A percentile compares a stretch with the other conserved stretches of the same genome.
These are phyloP conservation scores for Globodera rostochiensis DNA, from an alignment of 1,140 invertebrate genomes.

Conservation along the genomic window DNA sequence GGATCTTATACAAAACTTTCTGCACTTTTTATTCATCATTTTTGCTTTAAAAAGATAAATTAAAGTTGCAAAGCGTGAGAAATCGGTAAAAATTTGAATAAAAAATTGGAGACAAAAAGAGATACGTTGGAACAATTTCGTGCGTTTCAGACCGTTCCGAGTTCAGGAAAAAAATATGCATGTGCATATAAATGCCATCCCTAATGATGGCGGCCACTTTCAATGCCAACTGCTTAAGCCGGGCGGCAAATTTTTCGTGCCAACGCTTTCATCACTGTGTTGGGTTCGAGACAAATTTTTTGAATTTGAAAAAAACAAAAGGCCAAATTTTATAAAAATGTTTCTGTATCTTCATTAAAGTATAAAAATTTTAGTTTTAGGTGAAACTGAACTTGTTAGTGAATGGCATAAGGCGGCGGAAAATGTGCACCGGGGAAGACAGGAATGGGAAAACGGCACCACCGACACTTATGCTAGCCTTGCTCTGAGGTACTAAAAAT, in stretches of 20 bases:
- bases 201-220: constrained; percentile 51
- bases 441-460: constrained; percentile 45
- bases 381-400: constrained; percentile 44
- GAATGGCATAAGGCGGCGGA: constrained; percentile 47
- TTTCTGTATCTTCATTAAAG: background rate
- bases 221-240: constrained; percentile 49
- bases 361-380: background rate
- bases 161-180: too few relatives aligned
- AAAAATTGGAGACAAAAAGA: too few relatives aligned
- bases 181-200: too few relatives aligned
- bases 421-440: constrained; percentile 32
- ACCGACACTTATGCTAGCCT: constrained; percentile 40
- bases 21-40: too few relatives aligned
- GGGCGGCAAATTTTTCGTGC: constrained; percentile 33
- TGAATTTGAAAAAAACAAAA: background rate
- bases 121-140: too few relatives aligned
- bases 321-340: too few relatives aligned
- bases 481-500: constrained; percentile 33
- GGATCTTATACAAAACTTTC: too few relatives aligned
- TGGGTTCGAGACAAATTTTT: constrained; percentile 38
- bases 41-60: too few relatives aligned
- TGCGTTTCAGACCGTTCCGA: too few relatives aligned
- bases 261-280: constrained; percentile 44
- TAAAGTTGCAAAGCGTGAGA: too few relatives aligned
- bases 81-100: too few relatives aligned